phyloP scores from a whole-genome alignment of 2,797 vertebrate genomes.

The Mionectes olivaceus region DNA sequence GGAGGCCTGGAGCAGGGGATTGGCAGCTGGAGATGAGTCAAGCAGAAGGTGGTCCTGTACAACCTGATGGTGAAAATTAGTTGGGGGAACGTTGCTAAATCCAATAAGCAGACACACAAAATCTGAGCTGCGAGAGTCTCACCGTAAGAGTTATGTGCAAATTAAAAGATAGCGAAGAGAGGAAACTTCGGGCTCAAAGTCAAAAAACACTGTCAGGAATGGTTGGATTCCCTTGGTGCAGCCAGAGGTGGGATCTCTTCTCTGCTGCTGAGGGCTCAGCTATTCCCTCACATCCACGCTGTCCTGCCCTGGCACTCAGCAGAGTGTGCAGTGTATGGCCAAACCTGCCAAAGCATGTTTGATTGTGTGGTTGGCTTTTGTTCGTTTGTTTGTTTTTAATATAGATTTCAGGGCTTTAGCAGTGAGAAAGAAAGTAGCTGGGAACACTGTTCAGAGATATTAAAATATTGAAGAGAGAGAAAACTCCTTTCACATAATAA shows the following conservation, averaged over 20 bases:
- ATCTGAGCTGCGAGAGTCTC: background rate
- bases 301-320: background rate
- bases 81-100: background rate
- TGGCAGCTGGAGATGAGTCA: background rate
- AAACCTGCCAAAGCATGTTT: background rate
- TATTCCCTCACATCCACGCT: accelerated
- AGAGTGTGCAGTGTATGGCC: accelerated
- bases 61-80: background rate
- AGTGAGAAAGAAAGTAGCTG: background rate
- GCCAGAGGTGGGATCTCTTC: background rate
- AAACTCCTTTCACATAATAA: background rate
- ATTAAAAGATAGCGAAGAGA: background rate
- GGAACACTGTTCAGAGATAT: background rate
- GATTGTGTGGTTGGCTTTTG: accelerated
- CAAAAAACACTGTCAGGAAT: accelerated
- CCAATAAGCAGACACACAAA: background rate
- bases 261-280: background rate
- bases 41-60: background rate
- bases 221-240: accelerated
- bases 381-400: too few relatives aligned
- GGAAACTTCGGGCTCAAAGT: background rate
- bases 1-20: background rate
- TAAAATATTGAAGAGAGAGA: background rate
- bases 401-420: background rate
- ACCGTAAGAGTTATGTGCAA: background rate